Evolutionary conservation across 2,888 invertebrate species (phyloP).

Genomic region (Zele albiditarsus): DNA sequence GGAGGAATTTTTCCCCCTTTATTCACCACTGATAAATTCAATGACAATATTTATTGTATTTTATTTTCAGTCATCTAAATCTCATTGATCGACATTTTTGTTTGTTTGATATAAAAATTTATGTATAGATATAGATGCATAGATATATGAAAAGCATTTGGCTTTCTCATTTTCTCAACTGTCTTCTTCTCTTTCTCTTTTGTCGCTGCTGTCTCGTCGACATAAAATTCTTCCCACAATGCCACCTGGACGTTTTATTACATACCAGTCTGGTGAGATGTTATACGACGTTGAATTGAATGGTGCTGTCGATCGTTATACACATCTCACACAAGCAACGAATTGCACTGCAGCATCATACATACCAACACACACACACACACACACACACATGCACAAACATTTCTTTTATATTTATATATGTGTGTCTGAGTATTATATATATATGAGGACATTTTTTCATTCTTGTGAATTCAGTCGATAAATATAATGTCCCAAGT

Average conservation of each 20-base stretch:
- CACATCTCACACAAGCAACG: not conserved
- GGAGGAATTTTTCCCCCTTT: no score
- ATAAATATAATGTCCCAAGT: not conserved
- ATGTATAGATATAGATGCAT: not conserved
- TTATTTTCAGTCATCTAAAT: not conserved
- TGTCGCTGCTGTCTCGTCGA: not conserved
- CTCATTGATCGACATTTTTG: not conserved
- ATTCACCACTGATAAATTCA: not conserved
- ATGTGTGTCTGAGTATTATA: no score
- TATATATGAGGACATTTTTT: not conserved
- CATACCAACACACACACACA: no score
- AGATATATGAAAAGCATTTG: not conserved
- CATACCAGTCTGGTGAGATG: conserved; percentile 27
- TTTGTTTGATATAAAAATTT: not conserved
- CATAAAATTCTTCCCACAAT: conserved; percentile 26
- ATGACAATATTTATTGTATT: not conserved
- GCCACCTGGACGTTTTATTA: conserved; percentile 22
- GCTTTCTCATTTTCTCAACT: not conserved
- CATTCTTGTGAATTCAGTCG: not conserved
- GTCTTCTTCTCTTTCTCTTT: not conserved
- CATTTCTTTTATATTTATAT: not conserved
- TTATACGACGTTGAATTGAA: conserved; percentile 20
- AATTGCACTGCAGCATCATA: not conserved
- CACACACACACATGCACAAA: not conserved
- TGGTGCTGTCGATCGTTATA: conserved; percentile 16